Conservation (phyloP, 92 coral and sea anemone species). For the Siderastrea siderea region DNA sequence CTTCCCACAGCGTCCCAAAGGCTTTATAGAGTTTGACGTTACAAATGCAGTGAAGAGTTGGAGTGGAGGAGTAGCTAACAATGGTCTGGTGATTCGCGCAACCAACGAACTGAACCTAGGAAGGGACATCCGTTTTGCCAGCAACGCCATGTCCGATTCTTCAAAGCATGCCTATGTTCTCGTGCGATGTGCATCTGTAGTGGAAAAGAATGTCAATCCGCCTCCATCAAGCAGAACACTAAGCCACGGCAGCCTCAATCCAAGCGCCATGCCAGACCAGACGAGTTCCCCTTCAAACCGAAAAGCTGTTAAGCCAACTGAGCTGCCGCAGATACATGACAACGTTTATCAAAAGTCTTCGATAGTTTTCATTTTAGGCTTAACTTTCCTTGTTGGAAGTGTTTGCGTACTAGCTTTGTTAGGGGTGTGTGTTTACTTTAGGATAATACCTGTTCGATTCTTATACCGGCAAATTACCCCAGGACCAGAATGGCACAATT, state of each 20-base stretch:
- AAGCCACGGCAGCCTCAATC: too few species aligned
- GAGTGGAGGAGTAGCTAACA: constrained; percentile 60
- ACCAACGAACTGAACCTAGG: constrained; percentile 66
- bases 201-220: background rate
- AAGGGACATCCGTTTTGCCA: constrained; percentile 73
- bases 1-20: constrained; percentile 66
- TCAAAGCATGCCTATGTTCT: constrained; percentile 63
- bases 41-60: constrained; percentile 70
- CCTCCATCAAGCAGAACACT: too few species aligned
- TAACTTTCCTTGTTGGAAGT: background rate
- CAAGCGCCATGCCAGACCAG: too few species aligned
- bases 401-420: background rate
- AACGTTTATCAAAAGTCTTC: too few species aligned
- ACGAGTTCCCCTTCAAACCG: too few species aligned
- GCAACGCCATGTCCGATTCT: constrained; percentile 63
- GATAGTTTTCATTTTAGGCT: background rate
- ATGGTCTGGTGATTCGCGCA: constrained; percentile 73
- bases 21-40: constrained; percentile 83
- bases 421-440: too few species aligned
- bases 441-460: too few species aligned
- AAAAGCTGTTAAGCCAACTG: too few species aligned
- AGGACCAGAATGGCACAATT: too few species aligned
- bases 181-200: constrained; percentile 37
- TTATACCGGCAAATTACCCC: too few species aligned
- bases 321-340: too few species aligned